Conservation (phyloP, 2,888 invertebrate species). For the Hemistola chrysoprasaria region DNA sequence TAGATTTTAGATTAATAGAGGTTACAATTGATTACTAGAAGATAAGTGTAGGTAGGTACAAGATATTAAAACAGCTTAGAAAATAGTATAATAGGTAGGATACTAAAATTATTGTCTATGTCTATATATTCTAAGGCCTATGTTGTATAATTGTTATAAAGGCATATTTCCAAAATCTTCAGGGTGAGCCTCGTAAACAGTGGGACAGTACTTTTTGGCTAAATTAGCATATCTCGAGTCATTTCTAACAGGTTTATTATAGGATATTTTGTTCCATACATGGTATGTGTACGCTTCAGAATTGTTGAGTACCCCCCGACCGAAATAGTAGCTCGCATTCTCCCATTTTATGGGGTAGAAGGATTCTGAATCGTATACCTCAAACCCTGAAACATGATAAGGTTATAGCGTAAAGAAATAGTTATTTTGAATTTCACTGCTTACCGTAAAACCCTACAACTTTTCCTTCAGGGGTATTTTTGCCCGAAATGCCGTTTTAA, state of each 20-base stretch:
- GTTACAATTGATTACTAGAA: no score
- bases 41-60: no score
- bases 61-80: no score
- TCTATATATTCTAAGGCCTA: constrained; percentile 1
- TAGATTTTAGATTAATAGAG: no score
- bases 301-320: constrained; percentile 2
- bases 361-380: constrained; percentile 9
- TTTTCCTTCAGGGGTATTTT: no score
- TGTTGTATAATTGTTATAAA: not conserved
- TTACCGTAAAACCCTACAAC: no score
- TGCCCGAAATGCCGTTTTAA: no score
- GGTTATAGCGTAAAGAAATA: no score
- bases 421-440: no score
- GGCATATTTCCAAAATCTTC: constrained; percentile 23
- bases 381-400: constrained; percentile 22
- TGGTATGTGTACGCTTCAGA: constrained; percentile 13
- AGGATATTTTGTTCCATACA: constrained; percentile 12
- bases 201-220: constrained; percentile 30
- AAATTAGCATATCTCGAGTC: constrained; percentile 25
- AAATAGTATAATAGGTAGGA: no score
- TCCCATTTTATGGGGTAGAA: constrained; percentile 9
- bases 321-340: constrained; percentile 2
- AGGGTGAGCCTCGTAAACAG: constrained; percentile 25
- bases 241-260: constrained; percentile 4
- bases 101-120: not conserved